Percentiles rank a stretch among this genome's conserved stretches.
These are phyloP conservation scores for Disparrhopalites patrizii DNA, from an alignment of 2,888 invertebrate species.

Conservation along the genomic window DNA sequence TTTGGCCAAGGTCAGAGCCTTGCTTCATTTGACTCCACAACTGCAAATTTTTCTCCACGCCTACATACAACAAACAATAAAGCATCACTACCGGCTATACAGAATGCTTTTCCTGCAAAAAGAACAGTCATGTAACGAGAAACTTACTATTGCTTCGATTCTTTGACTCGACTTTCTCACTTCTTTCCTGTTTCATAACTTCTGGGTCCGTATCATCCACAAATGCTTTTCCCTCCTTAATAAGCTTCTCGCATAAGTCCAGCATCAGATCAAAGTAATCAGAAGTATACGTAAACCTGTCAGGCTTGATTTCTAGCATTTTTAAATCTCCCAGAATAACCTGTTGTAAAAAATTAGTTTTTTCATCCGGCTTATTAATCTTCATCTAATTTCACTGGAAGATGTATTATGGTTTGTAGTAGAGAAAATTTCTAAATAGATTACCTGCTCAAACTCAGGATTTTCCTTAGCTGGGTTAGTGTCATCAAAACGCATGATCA, in stretches of 20 bases:
- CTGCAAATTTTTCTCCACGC: conserved; percentile 73
- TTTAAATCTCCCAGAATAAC: conserved; percentile 87
- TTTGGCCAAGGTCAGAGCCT: conserved; percentile 72
- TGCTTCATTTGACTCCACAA: conserved; percentile 95
- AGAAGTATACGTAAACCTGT: conserved; percentile 90
- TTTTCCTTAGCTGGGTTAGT: conserved; percentile 99
- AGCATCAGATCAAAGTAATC: conserved; percentile 94
- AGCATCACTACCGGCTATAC: background rate
- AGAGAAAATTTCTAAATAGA: background rate
- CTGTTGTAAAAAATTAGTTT: conserved; percentile 50
- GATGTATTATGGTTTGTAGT: background rate
- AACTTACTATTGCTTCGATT: conserved; percentile 78
- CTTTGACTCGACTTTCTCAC: conserved; percentile 76
- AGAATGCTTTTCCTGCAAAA: too few relatives aligned
- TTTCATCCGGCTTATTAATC: too few relatives aligned
- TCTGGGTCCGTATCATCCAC: conserved; percentile 95
- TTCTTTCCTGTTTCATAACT: conserved; percentile 90
- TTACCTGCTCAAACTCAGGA: conserved; percentile 94
- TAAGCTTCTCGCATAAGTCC: conserved; percentile 77
- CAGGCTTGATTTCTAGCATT: conserved; percentile 86
- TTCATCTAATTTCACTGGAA: too few relatives aligned
- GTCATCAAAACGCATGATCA: conserved; percentile 99
- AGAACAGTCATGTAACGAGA: too few relatives aligned
- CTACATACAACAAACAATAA: conserved; percentile 57
- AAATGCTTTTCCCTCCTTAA: conserved; percentile 86